A percentile compares a stretch with the other conserved stretches of the same genome.
phyloP scores from a whole-genome alignment of 2,797 vertebrate species.

The Smutsia gigantea region DNA sequence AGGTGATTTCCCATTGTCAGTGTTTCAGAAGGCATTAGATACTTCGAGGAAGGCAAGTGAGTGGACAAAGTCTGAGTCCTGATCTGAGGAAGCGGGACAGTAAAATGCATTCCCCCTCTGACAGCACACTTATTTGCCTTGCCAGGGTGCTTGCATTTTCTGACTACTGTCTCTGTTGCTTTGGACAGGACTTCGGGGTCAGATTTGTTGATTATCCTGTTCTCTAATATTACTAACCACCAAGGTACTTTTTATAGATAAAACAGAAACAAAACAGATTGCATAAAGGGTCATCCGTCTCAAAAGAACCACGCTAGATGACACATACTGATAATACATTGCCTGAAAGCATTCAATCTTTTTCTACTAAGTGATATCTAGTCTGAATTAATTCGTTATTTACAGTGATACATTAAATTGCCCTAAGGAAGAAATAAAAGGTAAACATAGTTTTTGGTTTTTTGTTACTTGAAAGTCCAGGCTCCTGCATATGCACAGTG shows the following conservation, averaged over 20 bases:
- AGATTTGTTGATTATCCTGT: not conserved
- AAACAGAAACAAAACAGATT: conserved; percentile 32
- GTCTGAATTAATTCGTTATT: conserved; percentile 13
- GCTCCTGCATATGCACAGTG: not conserved
- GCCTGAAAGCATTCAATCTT: conserved; percentile 23
- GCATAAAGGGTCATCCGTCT: not conserved
- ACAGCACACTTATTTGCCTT: not conserved
- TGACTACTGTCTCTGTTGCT: not conserved
- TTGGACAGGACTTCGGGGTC: not conserved
- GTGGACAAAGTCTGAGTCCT: not conserved
- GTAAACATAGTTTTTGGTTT: not conserved
- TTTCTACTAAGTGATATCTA: not conserved
- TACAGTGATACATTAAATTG: not conserved
- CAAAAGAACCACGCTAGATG: not conserved
- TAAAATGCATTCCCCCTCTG: not conserved
- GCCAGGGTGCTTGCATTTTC: not conserved
- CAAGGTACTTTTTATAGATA: conserved; percentile 9
- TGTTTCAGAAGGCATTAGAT: not conserved
- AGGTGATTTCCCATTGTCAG: not conserved
- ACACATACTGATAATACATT: not conserved
- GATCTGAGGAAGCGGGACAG: not conserved
- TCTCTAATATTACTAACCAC: not conserved
- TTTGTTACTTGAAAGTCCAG: not conserved
- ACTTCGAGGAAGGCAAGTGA: not conserved
- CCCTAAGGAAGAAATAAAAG: not conserved